A percentile compares a stretch with the other conserved stretches of the same genome.
Conservation (phyloP, 23 tunicate genomes). For the Pegea sp. region DNA sequence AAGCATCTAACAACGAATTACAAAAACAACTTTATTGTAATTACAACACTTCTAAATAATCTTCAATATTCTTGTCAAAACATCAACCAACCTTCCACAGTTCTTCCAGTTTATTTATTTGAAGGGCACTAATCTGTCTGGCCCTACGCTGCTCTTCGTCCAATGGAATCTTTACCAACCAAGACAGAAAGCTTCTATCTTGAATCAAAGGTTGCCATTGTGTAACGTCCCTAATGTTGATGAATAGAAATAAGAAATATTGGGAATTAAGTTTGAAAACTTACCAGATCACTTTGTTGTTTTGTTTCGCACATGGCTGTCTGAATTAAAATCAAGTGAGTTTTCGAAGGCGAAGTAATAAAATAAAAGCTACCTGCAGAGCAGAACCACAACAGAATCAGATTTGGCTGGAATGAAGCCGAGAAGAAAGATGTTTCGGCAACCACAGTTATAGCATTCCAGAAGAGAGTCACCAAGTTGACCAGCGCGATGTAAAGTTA, state of each 20-base stretch:
- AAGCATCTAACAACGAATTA: too few species aligned
- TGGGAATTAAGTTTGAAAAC: background rate
- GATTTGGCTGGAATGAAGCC: constrained; percentile 95
- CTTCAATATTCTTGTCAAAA: too few species aligned
- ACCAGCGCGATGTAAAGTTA: constrained; percentile 68
- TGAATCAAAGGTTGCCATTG: constrained; percentile 97
- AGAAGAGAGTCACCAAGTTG: constrained; percentile 94
- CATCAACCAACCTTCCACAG: constrained; percentile 59
- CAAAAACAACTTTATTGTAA: too few species aligned
- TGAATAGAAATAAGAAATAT: background rate
- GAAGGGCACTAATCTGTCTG: constrained; percentile 93
- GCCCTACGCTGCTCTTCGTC: constrained; percentile 92
- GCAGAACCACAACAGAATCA: constrained; percentile 85
- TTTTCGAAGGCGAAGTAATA: too few species aligned
- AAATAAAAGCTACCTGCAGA: constrained; percentile 56
- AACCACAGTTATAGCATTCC: constrained; percentile 96
- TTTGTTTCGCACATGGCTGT: constrained; percentile 96
- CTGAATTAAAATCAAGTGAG: too few species aligned
- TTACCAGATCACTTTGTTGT: constrained; percentile 3
- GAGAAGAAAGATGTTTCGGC: constrained; percentile 81
- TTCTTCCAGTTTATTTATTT: constrained; percentile 89
- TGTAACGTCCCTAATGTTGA: constrained; percentile 43
- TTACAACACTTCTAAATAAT: too few species aligned
- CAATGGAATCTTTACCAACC: constrained; percentile 93
- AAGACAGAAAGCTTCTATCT: constrained; percentile 72